Conservation (phyloP, 2,113 vertebrate genomes). For the Leptobrachium ailaonicum region DNA sequence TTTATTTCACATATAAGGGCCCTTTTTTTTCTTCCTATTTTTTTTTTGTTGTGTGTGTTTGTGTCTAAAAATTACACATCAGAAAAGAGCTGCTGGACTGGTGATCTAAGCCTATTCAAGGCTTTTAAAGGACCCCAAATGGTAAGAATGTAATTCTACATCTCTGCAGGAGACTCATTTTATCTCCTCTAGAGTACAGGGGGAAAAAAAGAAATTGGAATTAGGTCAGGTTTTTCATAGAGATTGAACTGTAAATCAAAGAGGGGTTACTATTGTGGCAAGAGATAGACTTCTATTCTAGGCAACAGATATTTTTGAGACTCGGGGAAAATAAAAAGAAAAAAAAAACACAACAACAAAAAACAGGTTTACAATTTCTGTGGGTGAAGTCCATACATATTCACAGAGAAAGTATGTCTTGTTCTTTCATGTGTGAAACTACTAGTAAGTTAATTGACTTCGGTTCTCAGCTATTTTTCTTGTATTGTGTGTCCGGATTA, state of each 20-base stretch:
- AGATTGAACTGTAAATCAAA: slow-evolving; percentile 60
- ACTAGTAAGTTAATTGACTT: not conserved
- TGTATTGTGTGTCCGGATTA: slow-evolving; percentile 10
- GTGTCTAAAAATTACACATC: slow-evolving; percentile 20
- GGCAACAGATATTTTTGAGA: slow-evolving; percentile 57
- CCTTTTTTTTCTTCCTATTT: not conserved
- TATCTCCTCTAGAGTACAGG: slow-evolving; percentile 33
- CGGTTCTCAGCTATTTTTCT: slow-evolving; percentile 49
- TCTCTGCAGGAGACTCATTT: slow-evolving; percentile 39
- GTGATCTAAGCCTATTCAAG: not conserved
- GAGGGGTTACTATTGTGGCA: slow-evolving; percentile 53
- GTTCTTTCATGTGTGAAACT: not conserved
- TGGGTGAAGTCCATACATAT: slow-evolving; percentile 49
- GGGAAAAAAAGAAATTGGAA: slow-evolving; percentile 46
- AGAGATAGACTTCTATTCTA: slow-evolving; percentile 55
- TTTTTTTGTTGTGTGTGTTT: not conserved
- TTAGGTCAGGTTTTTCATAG: slow-evolving; percentile 59
- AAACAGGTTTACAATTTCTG: slow-evolving; percentile 56
- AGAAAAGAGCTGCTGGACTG: not conserved
- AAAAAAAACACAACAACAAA: too few relatives aligned
- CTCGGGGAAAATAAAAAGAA: slow-evolving; percentile 43
- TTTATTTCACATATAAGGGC: not conserved
- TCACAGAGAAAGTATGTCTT: not conserved
- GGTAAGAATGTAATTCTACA: slow-evolving; percentile 32
- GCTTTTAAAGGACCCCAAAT: slow-evolving; percentile 27